phyloP scores from a whole-genome alignment of 2,888 invertebrate genomes.

The Leptinotarsa rubiginosa region DNA sequence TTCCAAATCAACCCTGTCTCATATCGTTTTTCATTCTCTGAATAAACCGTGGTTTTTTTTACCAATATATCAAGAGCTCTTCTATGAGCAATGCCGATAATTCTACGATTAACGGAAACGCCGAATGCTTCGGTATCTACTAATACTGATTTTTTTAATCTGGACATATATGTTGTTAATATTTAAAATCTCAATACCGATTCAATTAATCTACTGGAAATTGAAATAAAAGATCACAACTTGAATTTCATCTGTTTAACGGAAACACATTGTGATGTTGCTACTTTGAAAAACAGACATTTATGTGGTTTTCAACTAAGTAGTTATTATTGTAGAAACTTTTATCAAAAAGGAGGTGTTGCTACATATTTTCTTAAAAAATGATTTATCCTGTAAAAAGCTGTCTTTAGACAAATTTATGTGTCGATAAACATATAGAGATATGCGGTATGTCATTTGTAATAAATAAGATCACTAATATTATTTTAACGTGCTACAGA shows the following conservation, averaged over 20 bases:
- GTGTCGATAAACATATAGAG: conserved; percentile 21
- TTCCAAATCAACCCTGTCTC: too few species aligned
- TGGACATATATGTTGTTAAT: background rate
- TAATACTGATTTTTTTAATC: conserved; percentile 1
- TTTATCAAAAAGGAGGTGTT: conserved; percentile 19
- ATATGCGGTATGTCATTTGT: conserved; percentile 16
- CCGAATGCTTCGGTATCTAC: too few species aligned
- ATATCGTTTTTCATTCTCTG: too few species aligned
- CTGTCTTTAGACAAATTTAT: conserved; percentile 12
- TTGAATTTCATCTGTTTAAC: conserved; percentile 17
- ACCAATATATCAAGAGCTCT: too few species aligned
- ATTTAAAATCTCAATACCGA: background rate
- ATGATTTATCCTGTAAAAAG: conserved; percentile 1
- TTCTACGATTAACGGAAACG: too few species aligned
- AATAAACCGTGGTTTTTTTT: too few species aligned
- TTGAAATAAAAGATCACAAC: conserved; percentile 4
- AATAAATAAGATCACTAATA: conserved; percentile 3
- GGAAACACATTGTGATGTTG: conserved; percentile 7
- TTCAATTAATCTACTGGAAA: background rate
- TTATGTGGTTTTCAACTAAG: conserved; percentile 9
- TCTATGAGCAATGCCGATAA: too few species aligned
- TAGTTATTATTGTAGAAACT: conserved; percentile 17
- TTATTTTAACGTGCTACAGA: conserved; percentile 23
- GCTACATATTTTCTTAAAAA: conserved; percentile 19
- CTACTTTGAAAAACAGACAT: conserved; percentile 2